Evolutionary conservation across 1,140 invertebrate species (phyloP).

Genomic region (Tachypleus tridentatus): DNA sequence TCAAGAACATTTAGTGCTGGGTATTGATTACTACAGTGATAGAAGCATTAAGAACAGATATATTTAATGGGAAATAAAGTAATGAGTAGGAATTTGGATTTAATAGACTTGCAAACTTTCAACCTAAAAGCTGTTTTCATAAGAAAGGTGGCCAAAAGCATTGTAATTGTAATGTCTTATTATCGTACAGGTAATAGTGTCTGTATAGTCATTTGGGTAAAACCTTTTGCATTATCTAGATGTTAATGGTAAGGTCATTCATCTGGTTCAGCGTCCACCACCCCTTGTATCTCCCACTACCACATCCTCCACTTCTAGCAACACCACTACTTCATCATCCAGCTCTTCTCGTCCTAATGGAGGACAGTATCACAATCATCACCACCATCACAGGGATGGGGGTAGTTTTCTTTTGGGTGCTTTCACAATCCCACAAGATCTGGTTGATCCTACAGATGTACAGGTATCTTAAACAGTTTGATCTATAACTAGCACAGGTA

Average conservation of each 20-base stretch:
- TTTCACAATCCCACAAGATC: slow-evolving; percentile 33
- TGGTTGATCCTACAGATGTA: slow-evolving; percentile 31
- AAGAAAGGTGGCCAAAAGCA: no score
- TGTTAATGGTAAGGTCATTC: slow-evolving; percentile 82
- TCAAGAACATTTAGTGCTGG: no score
- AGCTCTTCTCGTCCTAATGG: slow-evolving; percentile 33
- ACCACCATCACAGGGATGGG: slow-evolving; percentile 20
- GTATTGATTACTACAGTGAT: no score
- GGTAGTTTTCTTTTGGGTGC: slow-evolving; percentile 34
- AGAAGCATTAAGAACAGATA: no score
- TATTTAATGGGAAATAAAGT: no score
- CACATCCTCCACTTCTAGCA: slow-evolving; percentile 9
- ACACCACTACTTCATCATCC: slow-evolving; percentile 9
- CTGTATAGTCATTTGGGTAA: no score
- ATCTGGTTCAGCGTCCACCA: slow-evolving; percentile 72
- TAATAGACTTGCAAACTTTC: no score
- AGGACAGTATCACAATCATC: slow-evolving; percentile 25
- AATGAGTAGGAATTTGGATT: no score
- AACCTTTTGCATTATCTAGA: slow-evolving; percentile 36
- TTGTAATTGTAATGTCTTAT: no score
- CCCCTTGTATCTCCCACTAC: slow-evolving; percentile 39
- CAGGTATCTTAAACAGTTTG: slow-evolving; percentile 25
- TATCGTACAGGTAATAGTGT: no score
- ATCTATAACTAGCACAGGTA: not conserved
- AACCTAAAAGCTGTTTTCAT: no score